These are phyloP conservation scores for Tortricodes alternella DNA, from an alignment of 2,888 invertebrate genomes.

Conservation along the genomic window DNA sequence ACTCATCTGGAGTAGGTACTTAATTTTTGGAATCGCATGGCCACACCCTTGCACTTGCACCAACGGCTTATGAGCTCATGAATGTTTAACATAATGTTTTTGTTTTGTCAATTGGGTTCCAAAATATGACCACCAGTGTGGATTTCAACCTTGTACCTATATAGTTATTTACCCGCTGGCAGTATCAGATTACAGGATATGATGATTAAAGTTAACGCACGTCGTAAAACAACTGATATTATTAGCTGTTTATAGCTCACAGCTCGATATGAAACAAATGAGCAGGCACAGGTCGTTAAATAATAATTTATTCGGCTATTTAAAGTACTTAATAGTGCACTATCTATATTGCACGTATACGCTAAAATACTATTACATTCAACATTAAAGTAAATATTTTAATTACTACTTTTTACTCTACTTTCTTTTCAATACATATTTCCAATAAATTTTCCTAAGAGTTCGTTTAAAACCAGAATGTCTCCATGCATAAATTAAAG, in stretches of 20 bases:
- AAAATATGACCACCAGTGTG: too few relatives aligned
- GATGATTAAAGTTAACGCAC: too few relatives aligned
- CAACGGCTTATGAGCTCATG: not conserved
- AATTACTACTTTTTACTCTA: not conserved
- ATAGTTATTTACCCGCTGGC: not conserved
- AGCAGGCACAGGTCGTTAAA: not conserved
- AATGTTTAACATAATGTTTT: too few relatives aligned
- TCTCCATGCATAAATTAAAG: conserved; percentile 85
- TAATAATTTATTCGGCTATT: conserved; percentile 20
- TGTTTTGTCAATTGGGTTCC: too few relatives aligned
- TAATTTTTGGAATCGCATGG: too few relatives aligned
- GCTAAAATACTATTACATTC: not conserved
- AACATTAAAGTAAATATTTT: not conserved
- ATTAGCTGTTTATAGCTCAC: not conserved
- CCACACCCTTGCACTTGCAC: too few relatives aligned
- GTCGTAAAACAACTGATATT: conserved; percentile 4
- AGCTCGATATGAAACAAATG: not conserved
- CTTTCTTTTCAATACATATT: conserved; percentile 41
- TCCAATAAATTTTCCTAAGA: conserved; percentile 60
- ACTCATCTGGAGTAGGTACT: too few relatives aligned
- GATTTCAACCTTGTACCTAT: not conserved
- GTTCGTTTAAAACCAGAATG: conserved; percentile 82
- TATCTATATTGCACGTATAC: not conserved
- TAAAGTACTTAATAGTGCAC: not conserved
- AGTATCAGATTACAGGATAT: not conserved